Conservation (phyloP, 2,888 invertebrate species). For the Lycocerus yunnanus region DNA sequence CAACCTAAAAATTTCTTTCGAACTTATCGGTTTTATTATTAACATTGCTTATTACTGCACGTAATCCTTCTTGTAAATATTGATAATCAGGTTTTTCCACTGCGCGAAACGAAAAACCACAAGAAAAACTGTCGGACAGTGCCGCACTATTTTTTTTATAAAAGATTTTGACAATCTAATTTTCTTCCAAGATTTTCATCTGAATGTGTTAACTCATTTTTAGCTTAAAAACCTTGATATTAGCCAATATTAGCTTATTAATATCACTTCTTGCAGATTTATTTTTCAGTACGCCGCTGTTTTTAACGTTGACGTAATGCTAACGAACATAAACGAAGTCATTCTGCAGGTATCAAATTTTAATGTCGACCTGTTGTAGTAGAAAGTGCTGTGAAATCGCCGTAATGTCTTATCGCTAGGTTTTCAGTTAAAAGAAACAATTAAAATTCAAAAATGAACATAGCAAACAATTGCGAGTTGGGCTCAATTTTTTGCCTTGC, state of each 20-base stretch:
- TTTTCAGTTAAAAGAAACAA: not conserved
- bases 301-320: not conserved
- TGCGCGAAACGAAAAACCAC: too few species aligned
- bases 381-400: not conserved
- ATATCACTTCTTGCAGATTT: not conserved
- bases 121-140: not conserved
- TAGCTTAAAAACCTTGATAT: not conserved
- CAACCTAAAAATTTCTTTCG: not conserved
- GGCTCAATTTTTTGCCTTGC: not conserved
- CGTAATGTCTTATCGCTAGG: not conserved
- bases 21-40: not conserved
- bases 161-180: not conserved
- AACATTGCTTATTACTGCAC: not conserved
- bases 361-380: slow-evolving; percentile 3
- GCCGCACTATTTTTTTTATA: not conserved
- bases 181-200: not conserved
- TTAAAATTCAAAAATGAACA: not conserved
- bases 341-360: not conserved
- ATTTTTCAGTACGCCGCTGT: not conserved
- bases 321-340: not conserved
- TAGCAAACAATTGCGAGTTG: not conserved
- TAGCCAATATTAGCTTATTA: not conserved
- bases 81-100: not conserved
- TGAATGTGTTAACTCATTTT: not conserved
- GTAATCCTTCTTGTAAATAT: not conserved